These are phyloP conservation scores for Mionectes olivaceus DNA, from an alignment of 2,797 vertebrate genomes.

Conservation along the genomic window DNA sequence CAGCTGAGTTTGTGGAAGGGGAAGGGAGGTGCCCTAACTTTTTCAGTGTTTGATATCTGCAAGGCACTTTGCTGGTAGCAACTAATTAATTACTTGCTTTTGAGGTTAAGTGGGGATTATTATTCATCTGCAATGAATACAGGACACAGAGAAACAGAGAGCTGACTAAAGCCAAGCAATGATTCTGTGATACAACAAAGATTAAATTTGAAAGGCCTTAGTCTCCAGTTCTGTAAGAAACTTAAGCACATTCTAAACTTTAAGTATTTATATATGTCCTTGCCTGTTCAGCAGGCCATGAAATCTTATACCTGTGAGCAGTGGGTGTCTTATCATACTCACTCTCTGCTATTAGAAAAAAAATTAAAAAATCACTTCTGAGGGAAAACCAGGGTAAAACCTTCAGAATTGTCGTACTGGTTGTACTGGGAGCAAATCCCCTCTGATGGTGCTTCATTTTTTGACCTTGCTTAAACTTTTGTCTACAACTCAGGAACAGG, in stretches of 20 bases:
- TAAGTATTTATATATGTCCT: background rate
- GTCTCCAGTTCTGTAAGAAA: background rate
- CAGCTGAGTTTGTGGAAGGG: background rate
- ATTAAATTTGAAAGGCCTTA: background rate
- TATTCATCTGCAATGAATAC: background rate
- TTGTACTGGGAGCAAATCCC: background rate
- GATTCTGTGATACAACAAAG: background rate
- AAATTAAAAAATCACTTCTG: background rate
- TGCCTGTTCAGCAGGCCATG: background rate
- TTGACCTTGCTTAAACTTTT: slow-evolving; percentile 1
- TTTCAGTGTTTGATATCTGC: background rate
- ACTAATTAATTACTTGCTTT: background rate
- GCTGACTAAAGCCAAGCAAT: background rate
- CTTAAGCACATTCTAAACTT: background rate
- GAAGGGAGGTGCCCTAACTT: background rate
- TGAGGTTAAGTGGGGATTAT: background rate
- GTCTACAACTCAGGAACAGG: background rate
- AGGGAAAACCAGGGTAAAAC: slow-evolving; percentile 3
- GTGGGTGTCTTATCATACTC: background rate
- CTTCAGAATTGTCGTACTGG: background rate
- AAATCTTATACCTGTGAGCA: background rate
- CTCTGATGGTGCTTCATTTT: background rate
- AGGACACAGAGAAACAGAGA: background rate
- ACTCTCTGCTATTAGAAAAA: background rate
- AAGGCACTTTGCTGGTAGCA: background rate